Base-by-base conservation (phyloP, 2,113 vertebrate species). In the Fukomys damarensis region DNA sequence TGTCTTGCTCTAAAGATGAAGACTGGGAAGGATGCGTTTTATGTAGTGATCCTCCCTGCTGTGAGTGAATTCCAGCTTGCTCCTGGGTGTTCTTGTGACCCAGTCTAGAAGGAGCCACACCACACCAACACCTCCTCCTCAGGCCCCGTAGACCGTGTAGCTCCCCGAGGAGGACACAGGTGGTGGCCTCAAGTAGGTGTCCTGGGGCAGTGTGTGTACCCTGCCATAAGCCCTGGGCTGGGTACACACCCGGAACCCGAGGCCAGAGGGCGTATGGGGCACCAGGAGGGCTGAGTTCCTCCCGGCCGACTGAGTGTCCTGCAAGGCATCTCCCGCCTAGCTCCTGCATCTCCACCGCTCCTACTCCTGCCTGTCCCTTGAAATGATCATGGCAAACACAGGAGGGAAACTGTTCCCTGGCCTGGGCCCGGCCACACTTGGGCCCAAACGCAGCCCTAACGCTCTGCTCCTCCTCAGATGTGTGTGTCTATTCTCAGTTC, bases 101-200 rank as follows among this genome's bases (percentile, higher is more conserved):
- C 32, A 6, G 41, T 6, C 19, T 13, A 12, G 24, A 68, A 26
- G 58, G 17, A 61, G 35, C 0, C 0, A 11, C 17, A 59, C 22
- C 41, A 68, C 24, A 38, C 58, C 63, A 24, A 58, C 3, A 1
- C 56, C 32, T 41, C 22, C 20, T 82, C 13, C n/a, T 5, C 41
- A 11, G 11, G 11, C 49, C 30, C n/a, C 7, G 2, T 3, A 70
- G 56, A 38, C 58, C 4, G 35, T 56, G 19, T 11, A 17, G 12
- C 16, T 81, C 63, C 24, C 81, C 26, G 24, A n/a, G 66, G 41
- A 82, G 8, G 58, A 66, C 46, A 16, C 5, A 28, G 7, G 0
- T 43, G 20, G 24, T 7, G 35, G 70, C 16, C 54, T 9, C 2
- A 13, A 22, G 72, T n/a, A 49, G 41, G 26, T 41, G 49, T 68